Base-by-base conservation (phyloP, 2,113 vertebrate species). In the Misgurnus mizolepis region DNA sequence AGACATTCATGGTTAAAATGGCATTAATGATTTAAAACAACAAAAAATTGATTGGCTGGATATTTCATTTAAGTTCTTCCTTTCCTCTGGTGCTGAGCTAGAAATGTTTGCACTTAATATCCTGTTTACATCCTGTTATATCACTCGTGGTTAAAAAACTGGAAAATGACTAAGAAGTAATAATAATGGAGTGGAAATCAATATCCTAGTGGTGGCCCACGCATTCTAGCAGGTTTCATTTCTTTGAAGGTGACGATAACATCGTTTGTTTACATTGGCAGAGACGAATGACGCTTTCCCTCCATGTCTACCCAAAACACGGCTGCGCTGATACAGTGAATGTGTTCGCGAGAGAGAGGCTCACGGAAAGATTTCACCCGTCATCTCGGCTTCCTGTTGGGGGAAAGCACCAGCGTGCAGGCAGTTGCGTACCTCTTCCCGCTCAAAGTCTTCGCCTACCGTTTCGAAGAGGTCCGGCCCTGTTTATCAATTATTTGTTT, bases 201-300 rank as follows among this genome's bases (percentile, higher is more conserved):
- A 41, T 72, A 80, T 84, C 81, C 85, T 79, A 81, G 78, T 61
- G 69, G 0, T 12, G 6, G 39, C 84, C 80, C 64, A 82, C 73
- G 64, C 78, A 0, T 73, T 78, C 18, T 55, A 17, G 8, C 22
- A 82, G 61, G 53, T 84, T 78, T 84, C 53, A 55, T 72, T 77
- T 81, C 79, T 72, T 67, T 76, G 49, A 71, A 69, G 67, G 58
- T 2, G 15, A 22, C 43, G 72, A 81, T 80, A 73, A 66, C 78
- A 79, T 71, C 65, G n/a, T 84, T 84, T 81, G 79, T 84, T 84
- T 84, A 81, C 83, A 81, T 67, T 50, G 47, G 47, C 72, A 68
- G n/a, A 76, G 67, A 80, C 15, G 41, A 22, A 56, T 40, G 64
- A 17, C 75, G 78, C 79, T 84, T 81, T 84, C 79, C 77, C 83